Evolutionary conservation across 2,797 vertebrate species (phyloP).

Genomic region (Parambassis ranga): DNA sequence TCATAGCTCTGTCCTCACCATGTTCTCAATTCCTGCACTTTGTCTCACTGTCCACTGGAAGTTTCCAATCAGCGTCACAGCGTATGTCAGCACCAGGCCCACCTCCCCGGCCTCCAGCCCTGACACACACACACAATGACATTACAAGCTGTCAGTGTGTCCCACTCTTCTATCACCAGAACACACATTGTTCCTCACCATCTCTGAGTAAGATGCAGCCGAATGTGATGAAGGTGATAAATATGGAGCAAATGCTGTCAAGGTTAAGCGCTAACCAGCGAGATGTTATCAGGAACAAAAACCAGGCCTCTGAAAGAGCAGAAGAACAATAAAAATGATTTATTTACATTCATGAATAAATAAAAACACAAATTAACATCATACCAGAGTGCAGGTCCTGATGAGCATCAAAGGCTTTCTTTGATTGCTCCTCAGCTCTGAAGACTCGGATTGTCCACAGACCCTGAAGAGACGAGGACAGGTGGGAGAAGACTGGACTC

Average conservation of each 20-base stretch:
- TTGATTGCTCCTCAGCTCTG: constrained; percentile 86
- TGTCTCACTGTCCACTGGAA: constrained; percentile 97
- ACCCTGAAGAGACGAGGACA: constrained; percentile 93
- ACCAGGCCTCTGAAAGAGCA: constrained; percentile 88
- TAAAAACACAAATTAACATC: too few relatives aligned
- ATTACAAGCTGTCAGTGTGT: too few relatives aligned
- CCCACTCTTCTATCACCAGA: too few relatives aligned
- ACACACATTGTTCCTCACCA: constrained; percentile 73
- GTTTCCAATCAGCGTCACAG: constrained; percentile 89
- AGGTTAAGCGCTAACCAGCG: constrained; percentile 94
- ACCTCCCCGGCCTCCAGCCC: constrained; percentile 87
- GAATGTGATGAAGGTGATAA: constrained; percentile 85
- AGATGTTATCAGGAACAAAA: constrained; percentile 92
- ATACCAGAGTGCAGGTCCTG: constrained; percentile 95
- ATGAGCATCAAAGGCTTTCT: constrained; percentile 88
- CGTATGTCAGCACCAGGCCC: constrained; percentile 89
- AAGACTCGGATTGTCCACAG: constrained; percentile 94
- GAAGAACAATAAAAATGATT: neutral
- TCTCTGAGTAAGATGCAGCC: constrained; percentile 86
- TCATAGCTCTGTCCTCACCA: too few relatives aligned
- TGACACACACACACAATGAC: constrained; percentile 20
- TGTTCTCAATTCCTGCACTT: constrained; percentile 93
- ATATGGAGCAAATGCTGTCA: constrained; percentile 90
- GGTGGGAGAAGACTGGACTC: constrained; percentile 93
- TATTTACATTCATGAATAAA: too few relatives aligned